Percentiles rank a stretch among this genome's conserved stretches.
Evolutionary conservation across 2,888 invertebrate genomes (phyloP).

Genomic region (Villa cingulata): DNA sequence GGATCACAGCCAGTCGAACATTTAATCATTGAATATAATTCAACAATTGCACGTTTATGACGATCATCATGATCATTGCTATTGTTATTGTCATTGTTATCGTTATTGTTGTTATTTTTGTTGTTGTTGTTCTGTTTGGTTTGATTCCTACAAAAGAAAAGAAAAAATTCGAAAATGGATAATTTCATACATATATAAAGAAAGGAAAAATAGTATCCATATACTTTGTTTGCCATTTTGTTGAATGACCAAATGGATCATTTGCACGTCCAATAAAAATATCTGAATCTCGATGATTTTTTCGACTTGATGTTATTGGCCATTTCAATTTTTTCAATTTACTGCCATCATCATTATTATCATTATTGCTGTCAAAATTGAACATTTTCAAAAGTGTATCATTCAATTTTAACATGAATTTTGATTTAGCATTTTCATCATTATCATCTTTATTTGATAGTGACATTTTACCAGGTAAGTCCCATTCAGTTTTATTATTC

Average conservation of each 20-base stretch:
- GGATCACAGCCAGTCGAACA: conserved; percentile 80
- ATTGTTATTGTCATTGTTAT: no score
- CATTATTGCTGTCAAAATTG: no score
- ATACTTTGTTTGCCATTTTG: conserved; percentile 29
- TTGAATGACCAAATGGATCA: conserved; percentile 34
- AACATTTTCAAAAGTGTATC: neutral
- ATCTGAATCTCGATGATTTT: conserved; percentile 16
- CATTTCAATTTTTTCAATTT: conserved; percentile 12
- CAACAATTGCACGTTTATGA: conserved; percentile 58
- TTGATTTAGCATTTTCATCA: no score
- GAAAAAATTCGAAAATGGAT: no score
- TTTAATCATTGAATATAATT: conserved; percentile 73
- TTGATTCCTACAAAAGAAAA: conserved; percentile 1
- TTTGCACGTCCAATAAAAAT: conserved; percentile 31
- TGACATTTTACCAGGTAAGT: conserved; percentile 12
- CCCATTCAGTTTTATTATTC: conserved; percentile 5
- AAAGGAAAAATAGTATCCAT: neutral
- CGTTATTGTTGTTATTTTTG: conserved; percentile 7
- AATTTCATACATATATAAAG: no score
- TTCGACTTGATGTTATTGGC: conserved; percentile 13
- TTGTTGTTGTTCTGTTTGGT: no score
- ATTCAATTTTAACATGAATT: no score
- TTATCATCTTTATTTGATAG: neutral
- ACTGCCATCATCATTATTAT: no score
- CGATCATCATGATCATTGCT: conserved; percentile 33